Evolutionary conservation across 2,888 invertebrate species (phyloP).

Genomic region (Monopis laevigella): DNA sequence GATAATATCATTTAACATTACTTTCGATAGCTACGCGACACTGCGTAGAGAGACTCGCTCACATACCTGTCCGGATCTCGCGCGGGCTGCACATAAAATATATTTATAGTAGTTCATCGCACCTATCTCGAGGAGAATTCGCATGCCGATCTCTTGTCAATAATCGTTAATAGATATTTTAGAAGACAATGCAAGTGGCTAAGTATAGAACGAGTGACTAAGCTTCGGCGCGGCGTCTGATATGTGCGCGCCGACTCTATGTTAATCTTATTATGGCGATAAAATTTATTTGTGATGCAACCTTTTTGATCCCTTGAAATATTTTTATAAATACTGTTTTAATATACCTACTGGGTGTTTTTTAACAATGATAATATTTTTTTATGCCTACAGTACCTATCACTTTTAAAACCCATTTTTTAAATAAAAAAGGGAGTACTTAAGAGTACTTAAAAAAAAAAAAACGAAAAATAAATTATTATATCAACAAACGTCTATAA

Average conservation of each 20-base stretch:
- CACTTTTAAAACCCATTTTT: no score
- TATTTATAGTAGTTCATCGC: slow-evolving; percentile 65
- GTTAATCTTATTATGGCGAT: slow-evolving; percentile 61
- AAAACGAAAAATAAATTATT: no score
- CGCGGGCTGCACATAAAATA: slow-evolving; percentile 48
- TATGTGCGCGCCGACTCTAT: slow-evolving; percentile 18
- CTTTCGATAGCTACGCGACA: slow-evolving; percentile 5
- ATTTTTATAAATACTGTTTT: no score
- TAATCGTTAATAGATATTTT: slow-evolving; percentile 67
- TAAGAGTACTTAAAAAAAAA: no score
- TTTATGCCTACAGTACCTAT: no score
- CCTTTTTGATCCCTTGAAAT: no score
- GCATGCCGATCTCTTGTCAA: slow-evolving; percentile 67
- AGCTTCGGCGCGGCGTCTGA: slow-evolving; percentile 30
- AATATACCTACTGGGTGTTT: no score
- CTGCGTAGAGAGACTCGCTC: slow-evolving; percentile 8
- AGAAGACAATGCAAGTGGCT: slow-evolving; percentile 65
- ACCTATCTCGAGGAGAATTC: slow-evolving; percentile 58
- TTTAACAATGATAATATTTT: no score
- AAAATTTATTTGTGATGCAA: slow-evolving; percentile 57
- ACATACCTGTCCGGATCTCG: slow-evolving; percentile 24
- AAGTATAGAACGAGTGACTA: slow-evolving; percentile 61
- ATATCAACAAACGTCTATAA: no score
- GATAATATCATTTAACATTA: background rate
- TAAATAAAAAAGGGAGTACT: no score